Evolutionary conservation across 2,888 invertebrate genomes (phyloP), one percentile per base, ranked within the genome.

Genomic region (Tiliacea citrago): DNA sequence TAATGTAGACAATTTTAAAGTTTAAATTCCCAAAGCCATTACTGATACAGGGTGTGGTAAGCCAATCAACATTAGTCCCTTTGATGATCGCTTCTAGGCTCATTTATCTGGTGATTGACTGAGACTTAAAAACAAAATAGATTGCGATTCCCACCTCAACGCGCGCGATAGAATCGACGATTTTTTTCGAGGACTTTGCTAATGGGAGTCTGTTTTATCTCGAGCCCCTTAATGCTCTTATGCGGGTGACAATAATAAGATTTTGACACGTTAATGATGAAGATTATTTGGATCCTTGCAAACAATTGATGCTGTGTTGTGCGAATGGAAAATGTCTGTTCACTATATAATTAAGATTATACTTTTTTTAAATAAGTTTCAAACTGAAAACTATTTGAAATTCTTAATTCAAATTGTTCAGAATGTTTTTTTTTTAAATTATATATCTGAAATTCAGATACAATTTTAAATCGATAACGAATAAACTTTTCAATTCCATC

Each of bases 201-300:
- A 96, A 96, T 96, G 95, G 96, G 92, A 86, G 93, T 92, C 96
- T 96, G 96, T 95, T 96, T 96, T 96, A 96, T 96, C 96, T 96
- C 96, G 86, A 90, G 91, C 90, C 91, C 92, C 92, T 92, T 96
- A 96, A 96, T 95, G 93, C 95, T 90, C 93, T 95, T 95, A 95
- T 95, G 95, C 95, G 95, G 96, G 96, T 82, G 95, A 93, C 93
- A 92, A 93, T 96, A 96, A 96, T 94, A 95, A 93, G 95, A 95
- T 95, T 96, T 95, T 94, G 95, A 96, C 95, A 95, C 95, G 89
- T 94, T 95, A 95, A 95, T 94, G 92, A 94, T 90, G 88, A 89
- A 90, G 92, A 94, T 93, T 92, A 92, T 90, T 89, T 82, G 68
- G 62, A 82, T 74, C 18, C 68, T 66, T 66, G 58, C 51, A 71